Conservation (phyloP, 2,888 invertebrate species). For the Drosophila tripunctata region DNA sequence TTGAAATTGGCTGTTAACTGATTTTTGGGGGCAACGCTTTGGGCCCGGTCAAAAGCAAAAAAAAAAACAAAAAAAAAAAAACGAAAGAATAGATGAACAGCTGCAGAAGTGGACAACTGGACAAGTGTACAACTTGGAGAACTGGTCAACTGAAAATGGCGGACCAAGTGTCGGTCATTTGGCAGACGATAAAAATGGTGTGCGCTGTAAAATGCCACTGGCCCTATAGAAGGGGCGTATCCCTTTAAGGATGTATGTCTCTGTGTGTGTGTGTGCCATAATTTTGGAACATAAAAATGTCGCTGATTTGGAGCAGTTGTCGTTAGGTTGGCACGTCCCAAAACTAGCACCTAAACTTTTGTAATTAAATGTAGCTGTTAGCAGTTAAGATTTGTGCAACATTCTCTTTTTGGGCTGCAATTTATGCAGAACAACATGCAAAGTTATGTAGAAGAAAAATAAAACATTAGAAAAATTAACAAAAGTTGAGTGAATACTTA, state of each 20-base stretch:
- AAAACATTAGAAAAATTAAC: neutral
- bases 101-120: constrained; percentile 5
- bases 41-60: constrained; percentile 34
- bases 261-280: constrained; percentile 44
- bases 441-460: constrained; percentile 16
- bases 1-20: constrained; percentile 78
- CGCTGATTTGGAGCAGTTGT: constrained; percentile 38
- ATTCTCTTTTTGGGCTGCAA: constrained; percentile 18
- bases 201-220: constrained; percentile 44
- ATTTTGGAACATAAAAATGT: constrained; percentile 38
- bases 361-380: constrained; percentile 67
- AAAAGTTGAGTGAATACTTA: neutral
- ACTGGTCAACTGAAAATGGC: constrained; percentile 25
- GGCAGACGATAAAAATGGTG: constrained; percentile 70
- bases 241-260: neutral
- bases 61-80: neutral
- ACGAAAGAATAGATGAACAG: constrained; percentile 35
- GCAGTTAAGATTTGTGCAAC: constrained; percentile 61
- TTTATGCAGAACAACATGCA: constrained; percentile 32
- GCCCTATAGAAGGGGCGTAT: constrained; percentile 38
- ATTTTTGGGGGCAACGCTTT: constrained; percentile 48
- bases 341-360: constrained; percentile 41
- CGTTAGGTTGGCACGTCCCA: constrained; percentile 26
- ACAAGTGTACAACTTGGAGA: constrained; percentile 25
- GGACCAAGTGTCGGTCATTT: constrained; percentile 68